phyloP scores from a whole-genome alignment of 2,113 vertebrate species.

The Xerus inauris region DNA sequence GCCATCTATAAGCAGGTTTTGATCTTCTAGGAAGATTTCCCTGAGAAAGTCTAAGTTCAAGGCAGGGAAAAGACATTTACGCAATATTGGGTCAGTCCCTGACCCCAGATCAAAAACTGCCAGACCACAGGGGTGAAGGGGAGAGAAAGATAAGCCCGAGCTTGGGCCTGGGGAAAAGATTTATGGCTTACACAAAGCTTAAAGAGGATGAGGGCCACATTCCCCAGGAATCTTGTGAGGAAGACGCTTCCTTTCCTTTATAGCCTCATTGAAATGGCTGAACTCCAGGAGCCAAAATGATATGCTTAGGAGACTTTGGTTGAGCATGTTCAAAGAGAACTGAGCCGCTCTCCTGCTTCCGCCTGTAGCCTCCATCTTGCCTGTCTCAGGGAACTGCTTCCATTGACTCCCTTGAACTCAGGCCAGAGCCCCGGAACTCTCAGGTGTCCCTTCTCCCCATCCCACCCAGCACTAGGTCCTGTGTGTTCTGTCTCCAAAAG shows the following conservation, averaged over 20 bases:
- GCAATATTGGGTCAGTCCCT: too few species aligned
- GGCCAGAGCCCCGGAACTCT: not conserved
- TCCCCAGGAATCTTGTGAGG: not conserved
- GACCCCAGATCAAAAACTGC: not conserved
- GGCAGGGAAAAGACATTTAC: not conserved
- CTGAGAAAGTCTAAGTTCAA: not conserved
- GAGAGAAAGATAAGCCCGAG: not conserved
- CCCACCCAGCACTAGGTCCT: not conserved
- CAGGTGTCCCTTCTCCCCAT: not conserved
- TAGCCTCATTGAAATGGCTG: not conserved
- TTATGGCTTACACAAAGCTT: not conserved
- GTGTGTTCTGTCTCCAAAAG: not conserved
- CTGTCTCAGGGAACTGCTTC: not conserved
- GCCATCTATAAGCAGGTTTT: not conserved
- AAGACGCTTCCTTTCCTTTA: not conserved
- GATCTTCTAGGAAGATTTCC: not conserved
- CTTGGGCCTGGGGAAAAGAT: not conserved
- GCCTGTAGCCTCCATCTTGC: slow-evolving; percentile 79
- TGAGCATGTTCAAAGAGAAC: not conserved
- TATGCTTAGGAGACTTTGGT: not conserved
- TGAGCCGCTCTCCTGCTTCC: not conserved
- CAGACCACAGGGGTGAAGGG: not conserved
- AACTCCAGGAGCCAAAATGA: not conserved
- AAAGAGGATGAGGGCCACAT: not conserved
- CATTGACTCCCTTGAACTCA: not conserved